Evolutionary conservation across 2,797 vertebrate genomes (phyloP), one percentile per base, ranked within the genome.

Genomic region (Tenualosa ilisha): DNA sequence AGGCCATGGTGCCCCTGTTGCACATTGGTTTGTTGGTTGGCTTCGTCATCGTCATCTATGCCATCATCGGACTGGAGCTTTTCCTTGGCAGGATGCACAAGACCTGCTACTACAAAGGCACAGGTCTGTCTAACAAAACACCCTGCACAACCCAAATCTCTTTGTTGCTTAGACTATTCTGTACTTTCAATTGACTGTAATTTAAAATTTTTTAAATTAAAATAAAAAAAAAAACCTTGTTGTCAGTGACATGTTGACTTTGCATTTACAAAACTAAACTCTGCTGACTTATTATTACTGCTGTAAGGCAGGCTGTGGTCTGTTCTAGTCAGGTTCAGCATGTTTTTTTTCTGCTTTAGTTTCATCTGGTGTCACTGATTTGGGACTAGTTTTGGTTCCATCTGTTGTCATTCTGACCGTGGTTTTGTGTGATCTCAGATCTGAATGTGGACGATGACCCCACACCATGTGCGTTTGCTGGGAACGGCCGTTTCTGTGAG

Each of bases 21-120:
- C 97, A 98, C 94, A 99, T 98, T 0, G 97, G 97, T 0, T 94
- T 98, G 85, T 94, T 98, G 0, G 98, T 98, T 63, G 96, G 98
- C 84, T 98, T 99, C 6, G 97, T 99, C 94, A 98, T 99, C 93
- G 98, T 98, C 91, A 98, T 98, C 93, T 98, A 98, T 1, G 97
- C 97, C 91, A 98, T 98, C 93, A 97, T 99, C 2, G 98, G 97
- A 24, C 94, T 99, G 82, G 98, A 98, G 92, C 96, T 99, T 83
- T 98, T 98, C 91, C 97, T 98, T 0, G 97, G 97, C 84, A 96
- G 95, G 82, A 99, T 99, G 97, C 98, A 99, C 93, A 96, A 94
- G 88, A 98, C 97, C 9, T 99, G 98, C 92, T 99, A 96, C 93
- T 96, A 85, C 22, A 84, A 49, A 79, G 43, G 53, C 63, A 75